These are phyloP conservation scores for Caiman crocodilus DNA, from an alignment of 2,797 vertebrate genomes.

Conservation along the genomic window DNA sequence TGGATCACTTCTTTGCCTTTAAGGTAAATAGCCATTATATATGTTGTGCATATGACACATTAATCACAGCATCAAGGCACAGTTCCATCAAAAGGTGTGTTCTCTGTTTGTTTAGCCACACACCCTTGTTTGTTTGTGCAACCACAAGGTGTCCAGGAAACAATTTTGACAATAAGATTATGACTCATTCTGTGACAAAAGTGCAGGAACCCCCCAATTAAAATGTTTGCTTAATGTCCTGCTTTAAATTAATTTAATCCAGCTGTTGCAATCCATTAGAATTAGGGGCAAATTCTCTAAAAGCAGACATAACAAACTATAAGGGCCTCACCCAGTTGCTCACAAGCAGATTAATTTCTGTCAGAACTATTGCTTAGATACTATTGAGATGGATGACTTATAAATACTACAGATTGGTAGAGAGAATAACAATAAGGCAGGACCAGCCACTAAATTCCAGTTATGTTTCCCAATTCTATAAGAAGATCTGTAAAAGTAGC, in stretches of 20 bases:
- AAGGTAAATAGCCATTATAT: slow-evolving; percentile 81
- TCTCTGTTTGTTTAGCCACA: neutral
- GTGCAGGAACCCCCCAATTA: neutral
- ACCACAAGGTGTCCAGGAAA: neutral
- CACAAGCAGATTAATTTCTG: neutral
- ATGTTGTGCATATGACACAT: neutral
- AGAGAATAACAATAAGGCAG: neutral
- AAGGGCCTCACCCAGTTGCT: neutral
- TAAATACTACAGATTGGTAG: neutral
- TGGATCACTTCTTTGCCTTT: slow-evolving; percentile 88
- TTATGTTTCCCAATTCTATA: neutral
- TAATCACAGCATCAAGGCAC: neutral
- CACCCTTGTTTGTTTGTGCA: neutral
- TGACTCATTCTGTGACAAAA: neutral
- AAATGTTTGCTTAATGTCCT: neutral
- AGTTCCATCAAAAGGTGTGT: neutral
- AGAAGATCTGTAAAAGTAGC: neutral
- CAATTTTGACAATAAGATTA: neutral
- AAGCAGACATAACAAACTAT: neutral
- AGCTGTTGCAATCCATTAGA: neutral
- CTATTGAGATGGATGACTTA: neutral
- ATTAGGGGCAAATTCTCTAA: neutral
- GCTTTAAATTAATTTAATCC: neutral
- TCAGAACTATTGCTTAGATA: neutral
- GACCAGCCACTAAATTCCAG: neutral